Base-by-base conservation (phyloP, 2,888 invertebrate species). In the Acronicta psi region DNA sequence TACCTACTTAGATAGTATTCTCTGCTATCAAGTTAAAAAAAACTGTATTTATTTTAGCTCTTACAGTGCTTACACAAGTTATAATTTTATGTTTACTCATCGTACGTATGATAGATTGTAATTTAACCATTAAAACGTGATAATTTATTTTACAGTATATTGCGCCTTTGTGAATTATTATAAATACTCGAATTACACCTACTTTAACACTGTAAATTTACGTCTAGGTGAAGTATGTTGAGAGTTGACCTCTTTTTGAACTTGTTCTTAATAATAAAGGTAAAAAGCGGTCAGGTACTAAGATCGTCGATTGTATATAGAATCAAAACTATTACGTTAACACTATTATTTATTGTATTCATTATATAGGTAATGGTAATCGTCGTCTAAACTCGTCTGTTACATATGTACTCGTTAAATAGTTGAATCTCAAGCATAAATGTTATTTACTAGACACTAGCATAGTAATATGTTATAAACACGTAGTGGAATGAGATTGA, bases 341-440 rank as follows among this genome's bases (percentile, higher is more conserved):
- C 44, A 13, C 49, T 71, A 61, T 20, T 5, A 20, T 59, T 67
- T 63, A 59, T 59, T 55, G 43, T 62, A 56, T 59, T 55, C 41
- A 54, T 47, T 57, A 41, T 53, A 54, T 51, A 56, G 53, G n/a
- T n/a, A n/a, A n/a, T 43, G 49, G 54, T 55, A 53, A 38, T 49
- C 14, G 34, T 45, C 38, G 51, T 57, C 51, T 64, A 38, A 45
- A n/a, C 37, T 45, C 38, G 51, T 57, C 51, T 64, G 44, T 54
- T 53, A 59, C 14, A 18, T 73, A 67, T 31, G 34, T 65, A 49
- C 43, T 65, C 46, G 65, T 59, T 59, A 56, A 55, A 47, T 66
- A 70, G 46, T 52, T 61, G 75, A 74, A 74, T 74, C 74, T 74
- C 74, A 73, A 69, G 45, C 31, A 61, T 61, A 60, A 57, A 58